Evolutionary conservation across 2,888 invertebrate genomes (phyloP).

Genomic region (Linyphia triangularis): DNA sequence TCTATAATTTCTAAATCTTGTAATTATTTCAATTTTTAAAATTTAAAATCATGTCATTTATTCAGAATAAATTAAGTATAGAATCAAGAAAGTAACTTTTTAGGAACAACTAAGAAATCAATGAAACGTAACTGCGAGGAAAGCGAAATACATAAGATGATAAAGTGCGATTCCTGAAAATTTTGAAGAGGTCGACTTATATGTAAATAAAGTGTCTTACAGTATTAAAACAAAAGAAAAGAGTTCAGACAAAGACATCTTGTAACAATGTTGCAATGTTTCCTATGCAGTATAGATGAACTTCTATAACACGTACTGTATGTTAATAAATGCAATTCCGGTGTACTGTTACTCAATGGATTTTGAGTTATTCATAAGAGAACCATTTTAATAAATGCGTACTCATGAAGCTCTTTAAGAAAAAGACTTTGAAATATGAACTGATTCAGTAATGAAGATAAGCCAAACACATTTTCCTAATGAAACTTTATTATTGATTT

Average conservation of each 20-base stretch:
- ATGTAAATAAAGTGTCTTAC: constrained; percentile 44
- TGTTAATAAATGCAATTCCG: not conserved
- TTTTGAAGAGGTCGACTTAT: not conserved
- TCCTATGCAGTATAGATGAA: constrained; percentile 13
- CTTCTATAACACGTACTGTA: not conserved
- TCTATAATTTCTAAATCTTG: no score
- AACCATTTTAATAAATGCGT: not conserved
- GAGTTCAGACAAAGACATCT: not conserved
- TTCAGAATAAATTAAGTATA: no score
- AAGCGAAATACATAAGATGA: no score
- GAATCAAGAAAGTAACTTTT: no score
- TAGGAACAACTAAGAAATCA: no score
- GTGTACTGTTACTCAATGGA: not conserved
- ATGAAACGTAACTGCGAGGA: no score
- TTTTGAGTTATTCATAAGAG: not conserved
- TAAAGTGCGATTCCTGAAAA: not conserved
- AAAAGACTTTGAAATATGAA: not conserved
- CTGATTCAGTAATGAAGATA: constrained; percentile 31
- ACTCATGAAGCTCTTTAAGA: no score
- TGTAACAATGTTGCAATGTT: not conserved
- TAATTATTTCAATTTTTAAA: no score
- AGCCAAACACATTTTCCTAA: constrained; percentile 72
- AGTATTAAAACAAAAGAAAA: constrained; percentile 32
- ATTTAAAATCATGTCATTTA: no score
- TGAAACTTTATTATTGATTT: constrained; percentile 61